Conservation (phyloP, 2,113 vertebrate species). For the Sardina pilchardus region DNA sequence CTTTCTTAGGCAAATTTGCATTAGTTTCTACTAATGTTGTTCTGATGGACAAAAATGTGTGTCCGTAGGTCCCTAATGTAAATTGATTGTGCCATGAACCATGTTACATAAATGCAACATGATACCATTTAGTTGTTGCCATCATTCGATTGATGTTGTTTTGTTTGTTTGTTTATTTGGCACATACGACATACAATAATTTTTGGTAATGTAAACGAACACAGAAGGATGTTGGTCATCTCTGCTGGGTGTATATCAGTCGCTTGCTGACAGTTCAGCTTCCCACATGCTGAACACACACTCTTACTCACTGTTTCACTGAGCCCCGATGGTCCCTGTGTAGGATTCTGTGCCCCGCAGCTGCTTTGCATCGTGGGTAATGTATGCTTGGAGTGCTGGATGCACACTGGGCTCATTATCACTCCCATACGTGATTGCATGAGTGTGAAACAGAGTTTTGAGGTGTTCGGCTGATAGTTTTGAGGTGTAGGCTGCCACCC, state of each 20-base stretch:
- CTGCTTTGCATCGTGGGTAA: constrained; percentile 2
- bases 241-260: constrained; percentile 15
- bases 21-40: not conserved
- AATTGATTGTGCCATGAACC: not conserved
- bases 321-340: not conserved
- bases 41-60: not conserved
- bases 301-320: not conserved
- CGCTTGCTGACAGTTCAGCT: not conserved
- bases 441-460: constrained; percentile 45
- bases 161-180: constrained; percentile 31
- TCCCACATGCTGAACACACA: not conserved
- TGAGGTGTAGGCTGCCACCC: constrained; percentile 31
- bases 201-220: constrained; percentile 38
- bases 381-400: not conserved
- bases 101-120: not conserved
- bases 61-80: not conserved
- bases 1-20: not conserved
- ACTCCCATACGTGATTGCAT: constrained; percentile 57
- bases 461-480: constrained; percentile 53
- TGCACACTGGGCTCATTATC: constrained; percentile 47
- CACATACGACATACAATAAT: constrained; percentile 32
- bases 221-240: constrained; percentile 30
- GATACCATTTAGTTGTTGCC: not conserved
- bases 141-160: not conserved
- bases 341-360: not conserved